phyloP scores from a whole-genome alignment of 1,140 invertebrate species.

The Sogatella furcifera region DNA sequence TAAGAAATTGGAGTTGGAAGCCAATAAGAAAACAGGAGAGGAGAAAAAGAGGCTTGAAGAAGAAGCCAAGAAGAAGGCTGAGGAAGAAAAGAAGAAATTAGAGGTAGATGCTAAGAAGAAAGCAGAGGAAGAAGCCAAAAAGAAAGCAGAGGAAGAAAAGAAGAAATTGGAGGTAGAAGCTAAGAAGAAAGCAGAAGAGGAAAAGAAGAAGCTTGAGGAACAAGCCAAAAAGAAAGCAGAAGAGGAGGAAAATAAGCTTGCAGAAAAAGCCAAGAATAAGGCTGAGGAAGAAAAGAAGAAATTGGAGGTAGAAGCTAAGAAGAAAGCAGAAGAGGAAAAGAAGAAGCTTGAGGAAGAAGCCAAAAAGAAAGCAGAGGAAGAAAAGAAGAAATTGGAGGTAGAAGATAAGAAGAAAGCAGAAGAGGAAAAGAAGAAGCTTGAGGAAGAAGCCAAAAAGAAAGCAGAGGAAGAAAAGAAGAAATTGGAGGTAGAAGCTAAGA shows the following conservation, averaged over 20 bases:
- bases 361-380: slow-evolving; percentile 6
- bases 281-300: slow-evolving; percentile 7
- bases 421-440: slow-evolving; percentile 13
- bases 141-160: background rate
- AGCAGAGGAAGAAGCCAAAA: background rate
- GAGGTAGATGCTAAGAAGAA: no score
- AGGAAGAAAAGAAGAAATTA: no score
- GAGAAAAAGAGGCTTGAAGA: no score
- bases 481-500: slow-evolving; percentile 1
- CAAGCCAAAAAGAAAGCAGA: background rate
- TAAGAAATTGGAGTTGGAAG: background rate
- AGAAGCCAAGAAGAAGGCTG: no score
- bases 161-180: background rate
- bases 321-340: slow-evolving; percentile 7
- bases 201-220: no score
- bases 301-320: background rate
- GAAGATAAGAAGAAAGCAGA: slow-evolving; percentile 1
- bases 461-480: slow-evolving; percentile 1
- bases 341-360: slow-evolving; percentile 12
- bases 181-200: no score
- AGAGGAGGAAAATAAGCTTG: background rate
- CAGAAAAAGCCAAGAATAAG: slow-evolving; percentile 4
- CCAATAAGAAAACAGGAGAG: no score
- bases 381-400: background rate
- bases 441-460: background rate